These are phyloP conservation scores for Drosophila mayaguana DNA, from an alignment of 2,888 invertebrate species.

Conservation along the genomic window DNA sequence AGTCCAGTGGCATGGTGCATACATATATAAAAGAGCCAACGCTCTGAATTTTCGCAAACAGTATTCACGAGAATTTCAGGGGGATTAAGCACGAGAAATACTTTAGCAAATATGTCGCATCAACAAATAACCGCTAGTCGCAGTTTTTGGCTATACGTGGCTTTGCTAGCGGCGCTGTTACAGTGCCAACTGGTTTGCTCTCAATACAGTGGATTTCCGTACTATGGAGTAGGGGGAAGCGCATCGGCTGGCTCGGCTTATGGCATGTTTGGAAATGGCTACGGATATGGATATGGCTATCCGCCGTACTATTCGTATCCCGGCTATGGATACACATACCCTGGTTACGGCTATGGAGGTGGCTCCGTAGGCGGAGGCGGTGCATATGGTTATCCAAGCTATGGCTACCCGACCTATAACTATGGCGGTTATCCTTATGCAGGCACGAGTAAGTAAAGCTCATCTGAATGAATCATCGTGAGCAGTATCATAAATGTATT, in stretches of 20 bases:
- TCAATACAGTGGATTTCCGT: constrained; percentile 67
- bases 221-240: constrained; percentile 43
- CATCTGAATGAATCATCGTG: constrained; percentile 11
- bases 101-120: constrained; percentile 44
- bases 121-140: constrained; percentile 13
- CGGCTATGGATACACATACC: constrained; percentile 32
- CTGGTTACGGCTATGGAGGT: constrained; percentile 38
- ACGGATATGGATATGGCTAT: constrained; percentile 58
- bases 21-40: constrained; percentile 57
- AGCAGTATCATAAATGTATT: constrained; percentile 39
- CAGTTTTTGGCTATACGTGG: constrained; percentile 37
- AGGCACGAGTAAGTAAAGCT: constrained; percentile 59
- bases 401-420: constrained; percentile 28
- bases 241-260: constrained; percentile 18
- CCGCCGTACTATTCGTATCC: constrained; percentile 34
- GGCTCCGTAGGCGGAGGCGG: constrained; percentile 10
- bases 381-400: constrained; percentile 45
- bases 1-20: constrained; percentile 32
- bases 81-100: constrained; percentile 32
- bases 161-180: constrained; percentile 26
- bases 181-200: constrained; percentile 38
- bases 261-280: constrained; percentile 40
- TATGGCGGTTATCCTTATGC: constrained; percentile 59
- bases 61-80: constrained; percentile 38
- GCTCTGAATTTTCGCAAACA: constrained; percentile 40